Base-by-base conservation (phyloP, 2,113 vertebrate species). In the Cervus canadensis region DNA sequence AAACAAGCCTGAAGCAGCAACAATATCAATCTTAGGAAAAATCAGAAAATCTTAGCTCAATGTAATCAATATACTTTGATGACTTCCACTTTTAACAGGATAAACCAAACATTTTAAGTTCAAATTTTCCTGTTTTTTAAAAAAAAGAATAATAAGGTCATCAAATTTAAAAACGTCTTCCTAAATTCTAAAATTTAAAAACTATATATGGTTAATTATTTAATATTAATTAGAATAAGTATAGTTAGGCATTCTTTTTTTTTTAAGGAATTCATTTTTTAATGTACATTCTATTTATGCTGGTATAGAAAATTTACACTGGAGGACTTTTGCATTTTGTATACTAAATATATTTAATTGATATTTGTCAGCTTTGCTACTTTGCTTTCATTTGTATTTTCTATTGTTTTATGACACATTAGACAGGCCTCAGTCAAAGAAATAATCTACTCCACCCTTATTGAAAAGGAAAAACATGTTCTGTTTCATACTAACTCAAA, bases 361-460 rank as follows among this genome's bases (percentile, higher is more conserved):
- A 84, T 8, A 94, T 56, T 60, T 81, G 2, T n/a, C 94, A 84
- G 8, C 59, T 76, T 93, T 97, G 88, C 36, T 81, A 79, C 71
- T 91, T 79, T 93, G n/a, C 13, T 82, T 94, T 89, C 36, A 87
- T 87, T 96, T 93, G n/a, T 79, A 91, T 87, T 93, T 92, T 54
- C 15, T 60, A 16, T 28, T 84, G 91, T 64, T 92, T 93, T 64
- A 9, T 86, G 28, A 79, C 30, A 62, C 25, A 64, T 83, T 81
- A 94, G 57, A 45, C 56, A 94, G 33, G 54, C 30, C 17, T 76
- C 74, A 85, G 40, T 64, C 54, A 84, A 95, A 94, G 30, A 60
- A 59, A 11, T 43, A 62, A 76, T 56, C 60, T 59, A 87, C 23
- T 76, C 19, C 28, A 76, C 9, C 50, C 57, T 88, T 59, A 78